Conservation (phyloP, 2,797 vertebrate species). For the Chiroxiphia lanceolata region DNA sequence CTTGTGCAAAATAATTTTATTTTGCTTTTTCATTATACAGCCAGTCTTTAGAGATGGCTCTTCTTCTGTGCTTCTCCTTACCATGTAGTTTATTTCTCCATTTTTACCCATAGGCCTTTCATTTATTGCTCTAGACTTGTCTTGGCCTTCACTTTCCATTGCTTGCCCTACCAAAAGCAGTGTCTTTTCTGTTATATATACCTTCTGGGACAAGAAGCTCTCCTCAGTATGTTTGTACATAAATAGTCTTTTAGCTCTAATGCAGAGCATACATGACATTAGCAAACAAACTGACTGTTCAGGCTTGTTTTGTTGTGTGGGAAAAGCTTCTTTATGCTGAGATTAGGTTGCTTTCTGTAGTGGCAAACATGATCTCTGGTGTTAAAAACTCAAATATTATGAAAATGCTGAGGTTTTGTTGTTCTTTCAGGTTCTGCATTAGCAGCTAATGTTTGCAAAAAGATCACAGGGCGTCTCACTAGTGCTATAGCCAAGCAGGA, state of each 20-base stretch:
- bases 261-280: neutral
- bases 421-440: constrained; percentile 87
- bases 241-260: neutral
- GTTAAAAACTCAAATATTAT: neutral
- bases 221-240: neutral
- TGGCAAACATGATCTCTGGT: neutral
- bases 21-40: neutral
- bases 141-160: neutral
- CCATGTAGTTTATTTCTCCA: neutral
- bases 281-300: neutral
- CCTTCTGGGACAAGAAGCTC: neutral
- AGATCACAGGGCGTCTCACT: constrained; percentile 98
- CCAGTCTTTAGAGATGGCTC: neutral
- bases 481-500: constrained; percentile 99
- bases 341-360: neutral
- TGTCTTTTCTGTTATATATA: neutral
- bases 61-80: neutral
- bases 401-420: constrained; percentile 10
- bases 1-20: neutral
- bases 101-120: neutral
- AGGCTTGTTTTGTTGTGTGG: neutral
- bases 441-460: constrained; percentile 98
- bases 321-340: neutral
- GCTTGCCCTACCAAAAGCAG: neutral
- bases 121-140: neutral